Evolutionary conservation across 2,888 invertebrate genomes (phyloP).

Genomic region (Lycocerus yunnanus): DNA sequence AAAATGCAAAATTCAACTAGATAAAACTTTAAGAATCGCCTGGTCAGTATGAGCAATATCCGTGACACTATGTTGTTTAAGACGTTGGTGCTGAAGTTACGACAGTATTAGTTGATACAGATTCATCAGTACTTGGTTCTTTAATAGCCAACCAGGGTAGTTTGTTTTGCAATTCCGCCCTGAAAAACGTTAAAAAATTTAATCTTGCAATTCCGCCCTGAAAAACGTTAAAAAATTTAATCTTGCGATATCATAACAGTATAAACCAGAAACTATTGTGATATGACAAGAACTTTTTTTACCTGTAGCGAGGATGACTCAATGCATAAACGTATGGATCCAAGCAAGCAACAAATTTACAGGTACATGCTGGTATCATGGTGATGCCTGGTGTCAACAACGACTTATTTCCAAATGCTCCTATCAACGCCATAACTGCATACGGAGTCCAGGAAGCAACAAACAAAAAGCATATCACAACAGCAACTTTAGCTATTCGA

Average conservation of each 20-base stretch:
- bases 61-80: background rate
- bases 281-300: no score
- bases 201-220: conserved; percentile 79
- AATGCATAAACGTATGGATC: conserved; percentile 92
- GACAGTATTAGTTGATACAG: conserved; percentile 61
- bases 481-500: conserved; percentile 85
- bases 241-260: no score
- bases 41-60: background rate
- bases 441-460: conserved; percentile 92
- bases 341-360: conserved; percentile 88
- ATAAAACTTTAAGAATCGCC: background rate
- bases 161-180: conserved; percentile 78
- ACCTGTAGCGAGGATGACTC: conserved; percentile 88
- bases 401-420: conserved; percentile 77
- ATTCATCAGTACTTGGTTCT: conserved; percentile 63
- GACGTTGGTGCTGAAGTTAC: conserved; percentile 52
- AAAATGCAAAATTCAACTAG: background rate
- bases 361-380: conserved; percentile 86
- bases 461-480: conserved; percentile 83
- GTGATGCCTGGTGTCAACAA: conserved; percentile 77
- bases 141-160: conserved; percentile 79
- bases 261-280: no score
- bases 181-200: conserved; percentile 49
- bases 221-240: conserved; percentile 34
- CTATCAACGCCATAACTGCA: conserved; percentile 79